Evolutionary conservation across 2,888 invertebrate species (phyloP).

Genomic region (Xanthia icteritia): DNA sequence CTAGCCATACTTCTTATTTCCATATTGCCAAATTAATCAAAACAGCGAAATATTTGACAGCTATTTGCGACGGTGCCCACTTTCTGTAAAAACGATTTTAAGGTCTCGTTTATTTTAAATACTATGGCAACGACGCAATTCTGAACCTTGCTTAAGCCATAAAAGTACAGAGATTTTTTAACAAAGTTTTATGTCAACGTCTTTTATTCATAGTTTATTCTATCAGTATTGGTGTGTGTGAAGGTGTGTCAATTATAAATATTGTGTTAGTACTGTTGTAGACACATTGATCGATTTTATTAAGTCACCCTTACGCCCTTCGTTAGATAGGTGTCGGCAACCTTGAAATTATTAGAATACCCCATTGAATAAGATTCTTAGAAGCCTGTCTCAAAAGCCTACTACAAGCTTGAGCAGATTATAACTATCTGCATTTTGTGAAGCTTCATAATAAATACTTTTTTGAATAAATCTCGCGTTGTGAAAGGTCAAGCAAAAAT

Average conservation of each 20-base stretch:
- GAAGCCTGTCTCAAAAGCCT: not conserved
- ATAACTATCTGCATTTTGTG: not conserved
- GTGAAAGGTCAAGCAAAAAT: not conserved
- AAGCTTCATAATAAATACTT: not conserved
- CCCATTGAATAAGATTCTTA: not conserved
- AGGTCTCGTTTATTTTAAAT: no score
- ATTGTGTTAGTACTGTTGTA: constrained; percentile 20
- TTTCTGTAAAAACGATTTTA: no score
- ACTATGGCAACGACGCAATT: no score
- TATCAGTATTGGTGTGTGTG: not conserved
- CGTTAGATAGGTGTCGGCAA: not conserved
- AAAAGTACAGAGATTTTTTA: not conserved
- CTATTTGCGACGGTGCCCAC: no score
- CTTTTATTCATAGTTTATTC: constrained; percentile 3
- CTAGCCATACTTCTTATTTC: no score
- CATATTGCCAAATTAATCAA: no score
- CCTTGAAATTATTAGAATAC: constrained; percentile 5
- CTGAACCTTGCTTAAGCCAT: not conserved
- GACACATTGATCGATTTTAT: constrained; percentile 43
- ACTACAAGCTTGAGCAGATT: not conserved
- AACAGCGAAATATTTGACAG: no score
- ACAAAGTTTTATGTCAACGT: not conserved
- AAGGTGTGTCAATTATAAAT: constrained; percentile 32
- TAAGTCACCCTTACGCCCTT: constrained; percentile 26
- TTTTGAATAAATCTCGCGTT: not conserved